A percentile compares a stretch with the other conserved stretches of the same genome.
These are phyloP conservation scores for Pseudococcus jackbeardsleyi DNA, from an alignment of 2,888 invertebrate species.

Conservation along the genomic window DNA sequence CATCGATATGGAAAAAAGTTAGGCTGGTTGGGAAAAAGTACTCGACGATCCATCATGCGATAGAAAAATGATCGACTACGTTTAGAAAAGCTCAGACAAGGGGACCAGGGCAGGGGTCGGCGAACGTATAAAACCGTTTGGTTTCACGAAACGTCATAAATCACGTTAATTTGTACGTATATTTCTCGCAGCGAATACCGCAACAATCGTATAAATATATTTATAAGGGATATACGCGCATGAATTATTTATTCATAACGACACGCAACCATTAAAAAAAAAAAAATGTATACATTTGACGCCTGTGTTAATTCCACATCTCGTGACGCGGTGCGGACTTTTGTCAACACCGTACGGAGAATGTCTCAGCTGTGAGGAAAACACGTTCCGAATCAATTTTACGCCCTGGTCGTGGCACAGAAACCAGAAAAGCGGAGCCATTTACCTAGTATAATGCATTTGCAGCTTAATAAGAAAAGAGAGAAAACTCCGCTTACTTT, in stretches of 20 bases:
- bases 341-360: neutral
- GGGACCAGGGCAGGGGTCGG: neutral
- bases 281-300: slow-evolving; percentile 16
- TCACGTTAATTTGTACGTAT: slow-evolving; percentile 42
- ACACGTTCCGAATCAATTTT: slow-evolving; percentile 17
- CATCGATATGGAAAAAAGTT: slow-evolving; percentile 12
- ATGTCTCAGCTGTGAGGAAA: neutral
- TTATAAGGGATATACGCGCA: slow-evolving; percentile 20
- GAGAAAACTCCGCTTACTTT: slow-evolving; percentile 26
- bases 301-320: slow-evolving; percentile 18
- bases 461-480: slow-evolving; percentile 42
- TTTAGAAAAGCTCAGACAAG: neutral
- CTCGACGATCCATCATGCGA: slow-evolving; percentile 28
- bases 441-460: slow-evolving; percentile 30
- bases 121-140: slow-evolving; percentile 17
- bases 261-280: slow-evolving; percentile 35
- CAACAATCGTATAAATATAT: slow-evolving; percentile 11
- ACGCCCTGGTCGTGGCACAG: slow-evolving; percentile 30
- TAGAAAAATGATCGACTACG: slow-evolving; percentile 28
- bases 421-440: slow-evolving; percentile 3
- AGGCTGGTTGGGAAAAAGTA: neutral
- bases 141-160: slow-evolving; percentile 40
- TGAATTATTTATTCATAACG: slow-evolving; percentile 33
- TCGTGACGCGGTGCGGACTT: slow-evolving; percentile 7
- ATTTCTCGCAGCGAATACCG: slow-evolving; percentile 31